phyloP scores from a whole-genome alignment of 2,888 invertebrate species.

The Barypeithes pellucidus region DNA sequence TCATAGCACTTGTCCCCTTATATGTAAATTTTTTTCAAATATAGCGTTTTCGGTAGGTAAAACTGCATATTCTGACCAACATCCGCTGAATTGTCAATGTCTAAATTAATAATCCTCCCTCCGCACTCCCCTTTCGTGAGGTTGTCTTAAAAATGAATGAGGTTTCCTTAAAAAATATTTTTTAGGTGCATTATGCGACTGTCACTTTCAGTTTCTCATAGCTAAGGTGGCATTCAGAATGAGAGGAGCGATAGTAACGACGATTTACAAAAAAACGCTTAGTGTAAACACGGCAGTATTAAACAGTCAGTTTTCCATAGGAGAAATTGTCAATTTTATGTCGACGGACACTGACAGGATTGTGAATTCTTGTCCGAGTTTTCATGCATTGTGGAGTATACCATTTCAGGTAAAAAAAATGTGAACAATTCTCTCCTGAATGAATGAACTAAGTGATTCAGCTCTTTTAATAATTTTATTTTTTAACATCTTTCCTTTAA shows the following conservation, averaged over 20 bases:
- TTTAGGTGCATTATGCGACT: slow-evolving; percentile 83
- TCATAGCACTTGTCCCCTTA: no score
- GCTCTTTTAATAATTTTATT: no score
- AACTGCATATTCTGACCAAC: no score
- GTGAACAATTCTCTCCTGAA: neutral
- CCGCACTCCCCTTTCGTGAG: no score
- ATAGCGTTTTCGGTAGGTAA: no score
- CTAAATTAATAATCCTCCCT: no score
- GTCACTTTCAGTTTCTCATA: slow-evolving; percentile 94
- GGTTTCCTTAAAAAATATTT: neutral
- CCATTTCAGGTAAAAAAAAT: slow-evolving; percentile 83
- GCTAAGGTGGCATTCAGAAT: slow-evolving; percentile 89
- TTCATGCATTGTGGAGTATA: slow-evolving; percentile 97
- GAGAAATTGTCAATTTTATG: slow-evolving; percentile 97
- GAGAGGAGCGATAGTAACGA: slow-evolving; percentile 87
- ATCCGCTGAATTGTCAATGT: no score
- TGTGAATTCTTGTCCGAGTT: slow-evolving; percentile 95
- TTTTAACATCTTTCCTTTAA: no score
- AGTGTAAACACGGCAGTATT: slow-evolving; percentile 67
- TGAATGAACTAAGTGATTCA: no score
- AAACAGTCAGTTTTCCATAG: slow-evolving; percentile 75
- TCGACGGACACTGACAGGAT: slow-evolving; percentile 97
- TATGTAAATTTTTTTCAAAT: no score
- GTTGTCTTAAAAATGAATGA: no score
- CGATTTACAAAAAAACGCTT: slow-evolving; percentile 84